Base-by-base conservation (phyloP, 2,113 vertebrate species). In the Nothobranchius furzeri region DNA sequence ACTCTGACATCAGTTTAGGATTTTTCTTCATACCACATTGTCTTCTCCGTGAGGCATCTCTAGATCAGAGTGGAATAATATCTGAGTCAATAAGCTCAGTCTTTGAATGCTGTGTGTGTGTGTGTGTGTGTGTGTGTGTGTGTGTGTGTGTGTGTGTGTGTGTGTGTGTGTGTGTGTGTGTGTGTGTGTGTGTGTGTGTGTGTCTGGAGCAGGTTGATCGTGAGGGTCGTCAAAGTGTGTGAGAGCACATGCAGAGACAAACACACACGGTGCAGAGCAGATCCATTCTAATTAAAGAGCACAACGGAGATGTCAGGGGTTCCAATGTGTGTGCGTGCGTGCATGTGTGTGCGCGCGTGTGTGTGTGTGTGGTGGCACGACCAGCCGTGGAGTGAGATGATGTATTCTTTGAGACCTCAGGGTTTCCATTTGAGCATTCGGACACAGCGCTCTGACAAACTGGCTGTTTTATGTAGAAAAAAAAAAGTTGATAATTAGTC, bases 401-500 rank as follows among this genome's bases (percentile, higher is more conserved):
- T 95, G 84, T 94, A 96, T 96, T 95, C 94, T 71, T 89, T 84
- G 93, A 95, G 93, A 96, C 96, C 95, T 96, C 92, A 83, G 96
- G 96, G 96, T 96, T 94, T 96, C 84, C 92, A 95, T 92, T 92
- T 93, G 92, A 95, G 86, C 92, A 88, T 93, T 92, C 91, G 91
- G 87, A 93, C 74, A 59, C 81, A 13, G 86, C 85, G 91, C 92
- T 88, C 79, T 69, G 84, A 87, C 85, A 70, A 90, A 87, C 81
- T 90, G 93, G 91, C 93, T 93, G 93, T 94, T 94, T 95, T 93
- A 93, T 94, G 91, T 93, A 85, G 83, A 48, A 85, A 94, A 94
- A 20, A 20, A 94, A 95, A 96, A 95, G 93, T 95, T 94, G 93
- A 92, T 99, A 98, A 98, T 98, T 98, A 98, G 94, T 98, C 96